These are phyloP conservation scores for Tamandua tetradactyla DNA, from an alignment of 2,797 vertebrate species.

Conservation along the genomic window DNA sequence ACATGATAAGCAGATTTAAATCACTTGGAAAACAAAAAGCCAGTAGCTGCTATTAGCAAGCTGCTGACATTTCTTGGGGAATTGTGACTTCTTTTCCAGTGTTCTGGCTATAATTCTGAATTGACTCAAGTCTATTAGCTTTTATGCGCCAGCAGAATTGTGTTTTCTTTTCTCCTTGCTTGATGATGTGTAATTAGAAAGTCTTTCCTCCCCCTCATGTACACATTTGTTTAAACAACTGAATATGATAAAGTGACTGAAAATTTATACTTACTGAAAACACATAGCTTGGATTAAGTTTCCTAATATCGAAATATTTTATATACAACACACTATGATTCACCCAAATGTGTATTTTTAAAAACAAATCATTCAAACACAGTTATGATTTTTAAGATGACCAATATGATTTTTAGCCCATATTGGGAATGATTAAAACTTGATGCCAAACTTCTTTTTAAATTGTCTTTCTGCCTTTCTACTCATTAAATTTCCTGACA, in stretches of 20 bases:
- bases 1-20: constrained; percentile 55
- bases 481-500: neutral
- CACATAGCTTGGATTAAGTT: neutral
- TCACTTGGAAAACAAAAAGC: constrained; percentile 58
- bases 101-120: constrained; percentile 77
- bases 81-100: constrained; percentile 67
- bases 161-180: constrained; percentile 69
- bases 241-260: constrained; percentile 18
- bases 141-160: constrained; percentile 57
- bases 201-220: constrained; percentile 61
- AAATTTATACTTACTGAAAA: neutral
- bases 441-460: neutral
- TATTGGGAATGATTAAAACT: neutral
- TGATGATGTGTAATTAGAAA: constrained; percentile 74
- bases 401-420: neutral
- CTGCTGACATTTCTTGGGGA: constrained; percentile 56
- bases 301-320: neutral
- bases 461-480: neutral
- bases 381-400: neutral
- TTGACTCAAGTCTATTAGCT: constrained; percentile 20
- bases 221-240: constrained; percentile 64
- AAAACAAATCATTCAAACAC: neutral
- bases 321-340: neutral
- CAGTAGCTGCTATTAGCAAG: constrained; percentile 68
- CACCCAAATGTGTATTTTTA: neutral